phyloP scores from a whole-genome alignment of 2,113 vertebrate genomes.

The Peromyscus californicus region DNA sequence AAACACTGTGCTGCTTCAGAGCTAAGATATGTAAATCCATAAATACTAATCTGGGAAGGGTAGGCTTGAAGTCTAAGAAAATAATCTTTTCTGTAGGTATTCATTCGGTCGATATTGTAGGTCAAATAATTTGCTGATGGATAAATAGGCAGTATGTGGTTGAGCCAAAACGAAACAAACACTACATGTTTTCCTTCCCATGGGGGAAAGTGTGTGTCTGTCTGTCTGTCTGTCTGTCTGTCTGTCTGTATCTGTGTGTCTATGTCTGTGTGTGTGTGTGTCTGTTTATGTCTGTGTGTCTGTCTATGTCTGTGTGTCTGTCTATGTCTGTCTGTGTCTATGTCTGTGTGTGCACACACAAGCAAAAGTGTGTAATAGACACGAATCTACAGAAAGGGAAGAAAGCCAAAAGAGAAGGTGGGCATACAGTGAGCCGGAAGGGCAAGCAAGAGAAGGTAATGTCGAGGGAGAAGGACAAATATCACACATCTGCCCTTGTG shows the following conservation, averaged over 20 bases:
- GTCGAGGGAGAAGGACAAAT: not conserved
- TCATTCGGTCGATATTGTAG: not conserved
- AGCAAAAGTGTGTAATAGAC: not conserved
- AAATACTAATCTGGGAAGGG: not conserved
- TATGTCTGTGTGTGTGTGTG: too few species aligned
- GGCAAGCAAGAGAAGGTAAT: not conserved
- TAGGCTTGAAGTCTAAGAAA: not conserved
- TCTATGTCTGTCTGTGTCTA: too few species aligned
- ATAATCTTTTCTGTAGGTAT: not conserved
- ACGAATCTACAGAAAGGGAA: not conserved
- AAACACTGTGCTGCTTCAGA: not conserved
- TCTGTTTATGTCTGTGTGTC: not conserved
- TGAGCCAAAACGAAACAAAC: not conserved
- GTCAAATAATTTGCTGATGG: not conserved
- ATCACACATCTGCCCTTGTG: not conserved
- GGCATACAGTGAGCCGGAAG: not conserved
- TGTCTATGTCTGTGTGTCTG: not conserved
- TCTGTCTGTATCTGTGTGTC: too few species aligned
- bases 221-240: not conserved
- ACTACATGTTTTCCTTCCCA: not conserved
- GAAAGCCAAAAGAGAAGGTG: not conserved
- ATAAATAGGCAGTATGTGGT: not conserved
- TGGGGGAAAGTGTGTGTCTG: not conserved
- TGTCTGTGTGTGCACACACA: too few species aligned
- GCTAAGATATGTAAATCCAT: not conserved